Evolutionary conservation across 2,888 invertebrate species (phyloP), one percentile per base, ranked within the genome.

Genomic region (Molorchus minor): DNA sequence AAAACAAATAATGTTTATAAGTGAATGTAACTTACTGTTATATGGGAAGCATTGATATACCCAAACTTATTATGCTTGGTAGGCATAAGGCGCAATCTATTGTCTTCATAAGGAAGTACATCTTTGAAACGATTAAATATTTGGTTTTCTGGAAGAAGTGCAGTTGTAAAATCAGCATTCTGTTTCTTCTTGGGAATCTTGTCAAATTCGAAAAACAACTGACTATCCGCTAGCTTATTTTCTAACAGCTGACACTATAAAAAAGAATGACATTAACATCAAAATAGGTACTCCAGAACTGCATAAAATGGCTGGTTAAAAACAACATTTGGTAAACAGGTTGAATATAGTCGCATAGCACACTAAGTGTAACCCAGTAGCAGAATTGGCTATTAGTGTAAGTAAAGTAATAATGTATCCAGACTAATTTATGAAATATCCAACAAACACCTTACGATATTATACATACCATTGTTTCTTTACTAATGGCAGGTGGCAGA

Each of bases 31-130:
- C 76, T 77, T 78, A 94, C 94, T 72, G 92, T 92, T 62, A 96
- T 88, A 75, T 94, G 92, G 1, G 94, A 95, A 1, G 96, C 96
- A 82, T 96, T 96, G 68, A 96, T 92, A 74, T 96, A 97, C 10
- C 96, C 96, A 74, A 87, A 87, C 52, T 90, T 89, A 81, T 97
- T 96, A 69, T 87, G 87, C 72, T 90, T 89, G 7, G 89, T 87
- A 3, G 95, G 92, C n/a, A 89, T 88, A 16, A 96, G 82, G 61
- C 91, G 85, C 29, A 96, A 90, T 47, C 96, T 81, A 78, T 94
- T 96, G 75, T 94, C 93, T 74, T 94, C 96, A 77, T 96, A 97
- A 0, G 96, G 96, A 64, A 96, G 83, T 69, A 93, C 88, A 77
- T 92, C 91, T 58, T 85, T 84, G 74, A 86, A 87, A 70, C 83